A percentile compares a stretch with the other conserved stretches of the same genome.
Conservation (phyloP, 92 coral and sea anemone genomes). For the Siderastrea siderea region DNA sequence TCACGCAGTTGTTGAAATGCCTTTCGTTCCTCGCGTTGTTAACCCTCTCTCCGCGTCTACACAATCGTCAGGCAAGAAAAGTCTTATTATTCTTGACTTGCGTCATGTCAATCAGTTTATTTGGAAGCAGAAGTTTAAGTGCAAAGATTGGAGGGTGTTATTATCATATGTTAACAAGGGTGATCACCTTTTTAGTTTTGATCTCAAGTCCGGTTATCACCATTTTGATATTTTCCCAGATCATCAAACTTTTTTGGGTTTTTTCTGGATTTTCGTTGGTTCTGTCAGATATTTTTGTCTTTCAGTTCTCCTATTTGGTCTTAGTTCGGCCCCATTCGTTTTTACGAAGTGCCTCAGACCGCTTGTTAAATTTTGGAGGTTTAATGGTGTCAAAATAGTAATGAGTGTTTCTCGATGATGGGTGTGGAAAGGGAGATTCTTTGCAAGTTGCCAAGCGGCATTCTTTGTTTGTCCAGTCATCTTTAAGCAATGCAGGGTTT, state of each 20-base stretch:
- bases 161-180: not conserved
- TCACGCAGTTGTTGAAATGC: no score
- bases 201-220: constrained; percentile 68
- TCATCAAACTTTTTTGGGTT: constrained; percentile 64
- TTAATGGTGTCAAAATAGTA: constrained; percentile 35
- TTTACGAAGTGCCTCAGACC: constrained; percentile 75
- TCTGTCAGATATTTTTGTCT: constrained; percentile 53
- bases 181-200: constrained; percentile 44
- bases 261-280: constrained; percentile 48
- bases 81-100: no score
- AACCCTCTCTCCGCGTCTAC: no score
- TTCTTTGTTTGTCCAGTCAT: no score
- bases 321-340: constrained; percentile 69
- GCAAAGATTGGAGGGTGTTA: no score
- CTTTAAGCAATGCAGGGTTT: no score
- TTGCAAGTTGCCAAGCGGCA: no score
- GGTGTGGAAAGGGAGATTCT: no score
- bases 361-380: constrained; percentile 61
- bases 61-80: no score
- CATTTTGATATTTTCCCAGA: constrained; percentile 72
- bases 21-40: no score
- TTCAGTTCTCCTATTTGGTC: constrained; percentile 59
- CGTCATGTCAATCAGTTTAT: no score
- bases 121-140: no score
- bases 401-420: constrained; percentile 52